phyloP scores from a whole-genome alignment of 2,113 vertebrate genomes.

The Antigone vipio region DNA sequence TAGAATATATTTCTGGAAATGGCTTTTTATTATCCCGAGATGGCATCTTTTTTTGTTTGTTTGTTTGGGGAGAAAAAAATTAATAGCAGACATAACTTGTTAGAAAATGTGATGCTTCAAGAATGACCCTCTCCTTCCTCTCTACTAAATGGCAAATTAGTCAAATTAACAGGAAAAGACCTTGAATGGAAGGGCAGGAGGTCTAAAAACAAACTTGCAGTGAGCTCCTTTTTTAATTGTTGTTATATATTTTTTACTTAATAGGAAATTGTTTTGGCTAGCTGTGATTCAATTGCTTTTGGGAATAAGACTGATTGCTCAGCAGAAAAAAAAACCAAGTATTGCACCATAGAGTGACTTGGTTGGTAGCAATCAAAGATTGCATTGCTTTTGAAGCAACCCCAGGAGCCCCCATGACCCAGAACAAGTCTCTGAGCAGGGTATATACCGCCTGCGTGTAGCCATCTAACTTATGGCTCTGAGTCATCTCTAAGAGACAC shows the following conservation, averaged over 20 bases:
- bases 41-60: rapidly evolving
- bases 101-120: background rate
- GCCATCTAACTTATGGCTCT: background rate
- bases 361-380: background rate
- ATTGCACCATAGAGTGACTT: background rate
- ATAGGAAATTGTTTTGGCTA: background rate
- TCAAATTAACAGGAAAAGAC: background rate
- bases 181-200: background rate
- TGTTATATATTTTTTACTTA: background rate
- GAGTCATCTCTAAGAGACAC: background rate
- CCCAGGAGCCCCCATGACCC: rapidly evolving
- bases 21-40: background rate
- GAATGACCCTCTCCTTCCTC: background rate
- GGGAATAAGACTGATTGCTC: background rate
- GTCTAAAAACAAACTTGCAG: background rate
- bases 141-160: background rate
- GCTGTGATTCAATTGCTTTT: background rate
- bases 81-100: background rate
- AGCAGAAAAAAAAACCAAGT: background rate
- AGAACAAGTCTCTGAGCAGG: background rate
- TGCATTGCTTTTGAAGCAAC: background rate
- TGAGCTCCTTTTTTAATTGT: background rate
- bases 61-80: background rate
- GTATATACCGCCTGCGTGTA: rapidly evolving
- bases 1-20: background rate